Conservation (phyloP, 2,113 vertebrate genomes). For the Prietella phreatophila region DNA sequence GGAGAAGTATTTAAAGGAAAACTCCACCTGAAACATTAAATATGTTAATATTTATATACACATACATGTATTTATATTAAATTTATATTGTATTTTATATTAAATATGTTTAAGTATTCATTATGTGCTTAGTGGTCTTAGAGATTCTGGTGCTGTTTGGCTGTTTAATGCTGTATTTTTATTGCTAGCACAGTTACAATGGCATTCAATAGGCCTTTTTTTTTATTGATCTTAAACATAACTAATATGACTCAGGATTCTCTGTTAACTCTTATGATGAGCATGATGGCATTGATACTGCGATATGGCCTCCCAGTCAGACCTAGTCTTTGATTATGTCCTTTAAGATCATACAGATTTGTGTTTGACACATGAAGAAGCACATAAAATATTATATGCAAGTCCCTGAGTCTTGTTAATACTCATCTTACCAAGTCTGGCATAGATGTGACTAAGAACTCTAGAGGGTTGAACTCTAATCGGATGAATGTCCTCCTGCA, state of each 20-base stretch:
- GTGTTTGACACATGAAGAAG: not conserved
- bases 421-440: conserved; percentile 81
- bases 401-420: not conserved
- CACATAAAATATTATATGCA: not conserved
- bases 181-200: not conserved
- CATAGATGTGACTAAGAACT: conserved; percentile 96
- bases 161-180: not conserved
- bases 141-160: not conserved
- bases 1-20: not conserved
- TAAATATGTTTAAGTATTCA: not conserved
- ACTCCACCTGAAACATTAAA: not conserved
- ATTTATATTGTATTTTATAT: no score
- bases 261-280: not conserved
- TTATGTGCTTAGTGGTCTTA: not conserved
- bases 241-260: not conserved
- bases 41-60: not conserved
- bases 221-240: not conserved
- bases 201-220: not conserved
- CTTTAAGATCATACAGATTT: conserved; percentile 60
- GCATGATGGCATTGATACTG: conserved; percentile 60
- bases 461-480: conserved; percentile 92
- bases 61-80: no score
- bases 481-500: conserved; percentile 82
- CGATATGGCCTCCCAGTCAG: conserved; percentile 90
- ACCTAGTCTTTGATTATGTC: conserved; percentile 84